Base-by-base conservation (phyloP, 2,888 invertebrate genomes). In the Leptopilina drosophilae region DNA sequence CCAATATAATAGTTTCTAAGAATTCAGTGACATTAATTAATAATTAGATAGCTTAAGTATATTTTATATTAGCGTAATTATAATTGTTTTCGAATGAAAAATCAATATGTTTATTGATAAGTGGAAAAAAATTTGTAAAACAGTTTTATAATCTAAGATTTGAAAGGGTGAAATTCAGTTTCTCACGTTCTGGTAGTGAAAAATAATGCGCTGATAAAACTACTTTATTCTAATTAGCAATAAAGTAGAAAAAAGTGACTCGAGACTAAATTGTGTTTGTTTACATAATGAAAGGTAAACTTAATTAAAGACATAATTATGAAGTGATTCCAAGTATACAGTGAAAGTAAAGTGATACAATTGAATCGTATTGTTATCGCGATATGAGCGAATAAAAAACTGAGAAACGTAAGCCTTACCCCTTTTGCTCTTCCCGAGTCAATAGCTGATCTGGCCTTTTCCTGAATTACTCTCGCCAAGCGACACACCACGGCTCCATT, bases 401-500 rank as follows among this genome's bases (percentile, higher is more conserved):
- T 20, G 40, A 64, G 33, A 64, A 33, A 64, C 64, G 15, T 62
- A 62, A 69, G 46, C 40, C 93, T 92, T 83, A 94, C 95, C 91
- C 94, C 95, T 78, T 94, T 93, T 33, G 93, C 93, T 85, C 94
- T 92, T 53, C 95, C 95, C 81, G 94, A 93, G 84, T 94, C 94
- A 46, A 95, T 91, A 20, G 95, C 94, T 76, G 94, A 94, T 87
- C 95, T 93, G 12, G 97, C 97, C 84, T 94, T 94, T 86, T 95
- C 95, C 89, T 96, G 95, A 83, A 97, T 96, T 84, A 96, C 93
- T 87, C 95, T 94, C 0, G 96, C 97, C 88, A 97, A 93, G 89
- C 95, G 96, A 91, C 97, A 97, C 76, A 97, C 93, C 85, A 96
- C 94, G 1, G 95, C 96, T 64, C 97, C 97, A 90, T 96, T 97